Conservation (phyloP, 1,140 invertebrate species). For the Melanaphis sacchari region DNA sequence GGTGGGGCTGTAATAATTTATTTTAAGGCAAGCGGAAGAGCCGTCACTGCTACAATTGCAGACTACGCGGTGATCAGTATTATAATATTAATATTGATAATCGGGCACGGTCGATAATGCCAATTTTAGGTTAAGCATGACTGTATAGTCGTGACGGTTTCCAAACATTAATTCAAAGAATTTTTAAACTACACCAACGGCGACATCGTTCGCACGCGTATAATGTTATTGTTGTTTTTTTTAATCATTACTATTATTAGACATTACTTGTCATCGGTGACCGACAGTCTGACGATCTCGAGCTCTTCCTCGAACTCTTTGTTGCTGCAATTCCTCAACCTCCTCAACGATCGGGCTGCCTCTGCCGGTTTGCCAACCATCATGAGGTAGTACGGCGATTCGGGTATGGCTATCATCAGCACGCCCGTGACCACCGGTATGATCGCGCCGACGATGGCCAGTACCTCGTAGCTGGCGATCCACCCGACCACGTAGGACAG, state of each 20-base stretch:
- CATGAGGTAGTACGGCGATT: slow-evolving; percentile 79
- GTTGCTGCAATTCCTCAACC: slow-evolving; percentile 67
- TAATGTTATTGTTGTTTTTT: slow-evolving; percentile 64
- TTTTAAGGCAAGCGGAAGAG: background rate
- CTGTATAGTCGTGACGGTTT: background rate
- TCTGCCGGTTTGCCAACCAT: slow-evolving; percentile 69
- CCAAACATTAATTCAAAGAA: background rate
- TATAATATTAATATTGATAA: background rate
- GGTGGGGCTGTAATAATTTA: background rate
- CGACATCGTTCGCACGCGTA: too few species aligned
- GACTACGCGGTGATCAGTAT: background rate
- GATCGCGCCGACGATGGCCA: slow-evolving; percentile 72
- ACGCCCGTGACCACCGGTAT: slow-evolving; percentile 72
- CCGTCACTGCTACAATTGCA: background rate
- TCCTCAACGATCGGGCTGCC: slow-evolving; percentile 72
- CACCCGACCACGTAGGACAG: slow-evolving; percentile 79
- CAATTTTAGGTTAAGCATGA: background rate
- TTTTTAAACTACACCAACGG: background rate
- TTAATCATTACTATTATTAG: slow-evolving; percentile 62
- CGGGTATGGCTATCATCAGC: slow-evolving; percentile 79
- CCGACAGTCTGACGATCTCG: slow-evolving; percentile 51
- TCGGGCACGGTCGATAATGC: background rate
- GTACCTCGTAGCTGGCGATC: slow-evolving; percentile 71
- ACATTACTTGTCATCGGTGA: slow-evolving; percentile 8
- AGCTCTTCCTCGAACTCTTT: slow-evolving; percentile 58